Evolutionary conservation across 1,140 invertebrate species (phyloP).

Genomic region (Pararge aegeria): DNA sequence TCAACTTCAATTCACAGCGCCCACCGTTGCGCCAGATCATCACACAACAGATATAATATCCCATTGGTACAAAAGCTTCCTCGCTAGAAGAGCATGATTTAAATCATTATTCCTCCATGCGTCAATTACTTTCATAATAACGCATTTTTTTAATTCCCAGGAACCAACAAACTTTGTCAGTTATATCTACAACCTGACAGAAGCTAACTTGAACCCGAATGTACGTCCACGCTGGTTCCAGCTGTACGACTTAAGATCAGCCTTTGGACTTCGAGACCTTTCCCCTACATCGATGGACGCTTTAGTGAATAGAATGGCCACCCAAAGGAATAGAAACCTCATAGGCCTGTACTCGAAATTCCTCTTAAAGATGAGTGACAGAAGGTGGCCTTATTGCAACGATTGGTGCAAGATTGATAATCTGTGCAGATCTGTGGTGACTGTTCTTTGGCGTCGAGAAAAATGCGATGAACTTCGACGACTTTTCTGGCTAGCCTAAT

Average conservation of each 20-base stretch:
- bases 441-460: conserved; percentile 74
- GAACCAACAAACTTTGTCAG: conserved; percentile 85
- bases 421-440: conserved; percentile 81
- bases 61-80: too few relatives aligned
- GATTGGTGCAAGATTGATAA: conserved; percentile 80
- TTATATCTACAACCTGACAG: conserved; percentile 88
- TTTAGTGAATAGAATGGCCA: conserved; percentile 79
- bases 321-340: conserved; percentile 21
- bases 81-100: too few relatives aligned
- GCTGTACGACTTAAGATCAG: conserved; percentile 85
- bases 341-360: background rate
- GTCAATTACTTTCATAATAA: too few relatives aligned
- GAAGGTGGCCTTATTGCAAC: conserved; percentile 76
- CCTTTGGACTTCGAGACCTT: conserved; percentile 80
- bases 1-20: too few relatives aligned
- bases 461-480: conserved; percentile 79
- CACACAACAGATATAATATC: too few relatives aligned
- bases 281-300: conserved; percentile 70
- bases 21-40: too few relatives aligned
- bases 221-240: conserved; percentile 83
- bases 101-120: too few relatives aligned
- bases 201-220: conserved; percentile 84
- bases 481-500: conserved; percentile 24
- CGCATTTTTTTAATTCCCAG: conserved; percentile 63
- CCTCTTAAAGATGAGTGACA: conserved; percentile 79